Base-by-base conservation (phyloP, 1,140 invertebrate species). In the Tetragnatha versicolor region DNA sequence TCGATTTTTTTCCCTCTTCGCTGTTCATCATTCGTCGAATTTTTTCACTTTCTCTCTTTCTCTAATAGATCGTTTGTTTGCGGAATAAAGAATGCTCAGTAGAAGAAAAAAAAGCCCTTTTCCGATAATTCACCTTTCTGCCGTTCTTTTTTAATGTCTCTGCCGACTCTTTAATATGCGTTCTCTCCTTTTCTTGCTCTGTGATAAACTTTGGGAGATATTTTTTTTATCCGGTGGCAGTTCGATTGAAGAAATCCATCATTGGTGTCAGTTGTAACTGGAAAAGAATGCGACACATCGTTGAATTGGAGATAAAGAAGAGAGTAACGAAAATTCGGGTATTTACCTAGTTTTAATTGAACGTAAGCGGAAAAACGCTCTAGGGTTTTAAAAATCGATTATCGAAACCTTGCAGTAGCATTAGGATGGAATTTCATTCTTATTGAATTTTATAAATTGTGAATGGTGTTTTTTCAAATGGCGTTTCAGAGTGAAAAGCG, bases 51-150 rank as follows among this genome's bases (percentile, higher is more conserved):
- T 37, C 5, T 20, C 3, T 4, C 47, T 25, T 49, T 39, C 63
- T 58, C 35, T 63, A 75, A 75, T 75, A 75, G 72, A 75, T 75
- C 72, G 45, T 75, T 75, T 75, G 72, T 75, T 75, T 75, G 55
- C 31, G n/a, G 58, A 75, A 63, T 14, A 63, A 49, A 51, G 60
- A 75, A 63, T n/a, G 25, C 58, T 35, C 20, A 63, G 37, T 22
- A 60, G 20, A 75, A 63, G n/a, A 49, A 60, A 73, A 45, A 49
- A 10, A 63, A 49, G 14, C 35, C n/a, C 14, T 63, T 75, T 63
- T 29, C 58, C 72, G 39, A 75, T 75, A 75, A 73, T 73, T 75
- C 31, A 35, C 39, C 35, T 47, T 58, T 31, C 55, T 47, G 14
- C n/a, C n/a, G 17, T 22, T 49, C 27, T 35, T 75, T 42, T 35